phyloP scores from a whole-genome alignment of 2,113 vertebrate genomes.

The Zosterops pallidus region DNA sequence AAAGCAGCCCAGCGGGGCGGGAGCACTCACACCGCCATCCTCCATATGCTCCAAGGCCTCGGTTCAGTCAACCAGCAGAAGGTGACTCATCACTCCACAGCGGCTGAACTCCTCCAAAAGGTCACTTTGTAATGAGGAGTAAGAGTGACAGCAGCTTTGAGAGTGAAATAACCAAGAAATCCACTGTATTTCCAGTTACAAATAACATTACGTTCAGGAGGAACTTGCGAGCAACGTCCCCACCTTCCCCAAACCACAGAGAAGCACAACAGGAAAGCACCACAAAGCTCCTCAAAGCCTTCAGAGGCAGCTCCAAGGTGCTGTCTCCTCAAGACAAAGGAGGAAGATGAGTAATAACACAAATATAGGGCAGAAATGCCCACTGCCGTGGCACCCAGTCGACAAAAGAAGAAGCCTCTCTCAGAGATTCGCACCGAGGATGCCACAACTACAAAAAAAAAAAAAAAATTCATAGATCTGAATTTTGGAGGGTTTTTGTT shows the following conservation, averaged over 20 bases:
- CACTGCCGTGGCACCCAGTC: not conserved
- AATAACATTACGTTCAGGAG: not conserved
- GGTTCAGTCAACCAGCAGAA: not conserved
- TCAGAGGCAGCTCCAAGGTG: not conserved
- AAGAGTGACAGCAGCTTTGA: not conserved
- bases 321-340: not conserved
- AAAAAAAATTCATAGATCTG: not conserved
- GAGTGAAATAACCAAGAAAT: not conserved
- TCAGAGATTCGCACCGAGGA: not conserved
- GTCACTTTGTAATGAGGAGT: not conserved
- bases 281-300: rapidly evolving
- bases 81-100: constrained; percentile 10
- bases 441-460: not conserved
- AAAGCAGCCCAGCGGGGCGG: not conserved
- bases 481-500: not conserved
- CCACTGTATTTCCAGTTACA: not conserved
- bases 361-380: not conserved
- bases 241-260: not conserved
- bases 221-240: not conserved
- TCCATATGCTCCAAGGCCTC: not conserved
- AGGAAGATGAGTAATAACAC: not conserved
- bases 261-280: not conserved
- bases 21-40: not conserved
- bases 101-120: not conserved
- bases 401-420: not conserved